phyloP scores from a whole-genome alignment of 1,140 invertebrate genomes.

The Lordiphosa collinella region DNA sequence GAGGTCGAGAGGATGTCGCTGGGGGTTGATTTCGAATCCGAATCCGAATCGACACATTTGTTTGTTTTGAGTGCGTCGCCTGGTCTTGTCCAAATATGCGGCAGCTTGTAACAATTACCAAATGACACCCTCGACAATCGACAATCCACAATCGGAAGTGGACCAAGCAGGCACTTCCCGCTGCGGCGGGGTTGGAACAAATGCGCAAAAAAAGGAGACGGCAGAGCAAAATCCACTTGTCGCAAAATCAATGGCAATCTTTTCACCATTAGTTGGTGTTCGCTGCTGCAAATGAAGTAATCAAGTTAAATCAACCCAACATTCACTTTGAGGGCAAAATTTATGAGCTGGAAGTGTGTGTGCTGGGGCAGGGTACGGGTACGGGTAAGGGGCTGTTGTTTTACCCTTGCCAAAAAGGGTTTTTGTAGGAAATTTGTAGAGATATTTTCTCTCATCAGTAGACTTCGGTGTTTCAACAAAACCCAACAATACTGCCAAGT shows the following conservation, averaged over 20 bases:
- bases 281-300: constrained; percentile 40
- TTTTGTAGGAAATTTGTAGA: too few relatives aligned
- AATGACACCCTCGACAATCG: constrained; percentile 74
- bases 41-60: constrained; percentile 43
- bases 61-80: constrained; percentile 62
- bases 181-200: constrained; percentile 11
- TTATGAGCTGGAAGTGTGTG: constrained; percentile 59
- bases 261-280: constrained; percentile 61
- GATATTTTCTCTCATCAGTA: too few relatives aligned
- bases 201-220: constrained; percentile 22
- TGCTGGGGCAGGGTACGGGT: too few relatives aligned
- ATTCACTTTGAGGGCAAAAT: constrained; percentile 43
- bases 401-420: too few relatives aligned
- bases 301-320: constrained; percentile 49
- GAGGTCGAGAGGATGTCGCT: not conserved
- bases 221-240: constrained; percentile 58
- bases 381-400: too few relatives aligned
- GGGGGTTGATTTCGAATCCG: constrained; percentile 43
- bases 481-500: too few relatives aligned
- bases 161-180: constrained; percentile 8
- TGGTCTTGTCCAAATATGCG: constrained; percentile 65
- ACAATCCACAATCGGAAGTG: constrained; percentile 28
- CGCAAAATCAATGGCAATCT: constrained; percentile 72
- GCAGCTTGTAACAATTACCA: constrained; percentile 78
- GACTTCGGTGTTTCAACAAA: too few relatives aligned